Evolutionary conservation across 2,888 invertebrate species (phyloP).

Genomic region (Drosophila emarginata): DNA sequence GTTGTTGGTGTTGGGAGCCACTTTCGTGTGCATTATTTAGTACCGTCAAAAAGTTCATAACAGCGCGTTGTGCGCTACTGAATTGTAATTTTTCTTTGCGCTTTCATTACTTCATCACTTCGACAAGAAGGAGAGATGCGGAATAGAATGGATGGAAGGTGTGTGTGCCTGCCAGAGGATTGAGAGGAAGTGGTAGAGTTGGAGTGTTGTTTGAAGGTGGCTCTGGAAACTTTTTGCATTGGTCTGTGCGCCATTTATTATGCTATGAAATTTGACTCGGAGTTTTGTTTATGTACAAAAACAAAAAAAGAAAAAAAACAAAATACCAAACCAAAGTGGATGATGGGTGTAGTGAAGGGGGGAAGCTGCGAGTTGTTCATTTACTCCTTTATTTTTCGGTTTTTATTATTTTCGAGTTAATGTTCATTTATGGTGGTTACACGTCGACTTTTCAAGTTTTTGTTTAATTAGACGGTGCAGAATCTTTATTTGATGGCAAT

Average conservation of each 20-base stretch:
- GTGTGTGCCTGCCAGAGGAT: neutral
- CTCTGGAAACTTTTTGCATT: conserved; percentile 41
- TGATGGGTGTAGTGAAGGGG: too few relatives aligned
- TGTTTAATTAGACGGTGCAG: conserved; percentile 75
- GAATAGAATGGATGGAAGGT: neutral
- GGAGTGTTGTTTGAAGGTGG: conserved; percentile 8
- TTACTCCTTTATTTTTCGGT: conserved; percentile 49
- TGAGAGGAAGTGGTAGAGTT: neutral
- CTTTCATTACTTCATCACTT: conserved; percentile 73
- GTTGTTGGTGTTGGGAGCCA: conserved; percentile 26
- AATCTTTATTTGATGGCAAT: conserved; percentile 55
- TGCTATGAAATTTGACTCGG: conserved; percentile 70
- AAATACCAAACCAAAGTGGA: too few relatives aligned
- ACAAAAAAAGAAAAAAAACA: neutral
- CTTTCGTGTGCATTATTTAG: conserved; percentile 70
- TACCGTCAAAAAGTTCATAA: conserved; percentile 76
- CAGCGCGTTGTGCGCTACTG: conserved; percentile 63
- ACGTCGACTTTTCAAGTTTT: conserved; percentile 69
- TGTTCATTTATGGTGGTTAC: conserved; percentile 80
- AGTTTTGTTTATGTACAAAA: conserved; percentile 60
- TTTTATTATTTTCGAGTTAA: conserved; percentile 76
- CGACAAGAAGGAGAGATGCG: conserved; percentile 4
- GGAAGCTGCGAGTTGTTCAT: conserved; percentile 30
- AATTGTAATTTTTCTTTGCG: conserved; percentile 73
- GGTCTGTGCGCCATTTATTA: conserved; percentile 68